phyloP scores from a whole-genome alignment of 1,140 invertebrate species.

The Drosophila insularis region DNA sequence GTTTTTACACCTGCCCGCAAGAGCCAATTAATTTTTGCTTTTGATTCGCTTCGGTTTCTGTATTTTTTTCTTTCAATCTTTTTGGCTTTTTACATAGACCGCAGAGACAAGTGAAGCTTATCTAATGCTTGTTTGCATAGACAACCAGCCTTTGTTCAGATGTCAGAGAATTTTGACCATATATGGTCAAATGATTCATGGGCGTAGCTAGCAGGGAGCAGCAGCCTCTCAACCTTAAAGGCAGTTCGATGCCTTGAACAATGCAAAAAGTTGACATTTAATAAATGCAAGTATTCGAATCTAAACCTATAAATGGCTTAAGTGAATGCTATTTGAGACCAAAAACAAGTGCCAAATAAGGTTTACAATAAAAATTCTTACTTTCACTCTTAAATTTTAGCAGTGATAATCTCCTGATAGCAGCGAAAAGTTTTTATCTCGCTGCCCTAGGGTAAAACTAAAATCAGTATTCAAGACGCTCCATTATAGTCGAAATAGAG shows the following conservation, averaged over 20 bases:
- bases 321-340: no score
- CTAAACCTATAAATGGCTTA: no score
- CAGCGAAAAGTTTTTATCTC: no score
- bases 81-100: slow-evolving; percentile 48
- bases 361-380: no score
- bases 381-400: no score
- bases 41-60: slow-evolving; percentile 21
- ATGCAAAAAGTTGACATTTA: not conserved
- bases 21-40: slow-evolving; percentile 66
- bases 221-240: not conserved
- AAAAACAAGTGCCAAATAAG: no score
- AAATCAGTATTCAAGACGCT: not conserved
- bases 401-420: no score
- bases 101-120: slow-evolving; percentile 35
- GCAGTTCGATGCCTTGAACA: not conserved
- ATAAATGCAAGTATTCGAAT: no score
- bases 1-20: slow-evolving; percentile 71
- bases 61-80: not conserved
- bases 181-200: slow-evolving; percentile 1
- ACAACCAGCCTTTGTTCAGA: slow-evolving; percentile 25
- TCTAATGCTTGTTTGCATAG: slow-evolving; percentile 31
- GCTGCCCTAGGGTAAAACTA: not conserved
- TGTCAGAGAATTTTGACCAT: slow-evolving; percentile 24
- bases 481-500: slow-evolving; percentile 1
- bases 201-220: not conserved